Base-by-base conservation (phyloP, 2,797 vertebrate species). In the Petrocephalus sullivani region DNA sequence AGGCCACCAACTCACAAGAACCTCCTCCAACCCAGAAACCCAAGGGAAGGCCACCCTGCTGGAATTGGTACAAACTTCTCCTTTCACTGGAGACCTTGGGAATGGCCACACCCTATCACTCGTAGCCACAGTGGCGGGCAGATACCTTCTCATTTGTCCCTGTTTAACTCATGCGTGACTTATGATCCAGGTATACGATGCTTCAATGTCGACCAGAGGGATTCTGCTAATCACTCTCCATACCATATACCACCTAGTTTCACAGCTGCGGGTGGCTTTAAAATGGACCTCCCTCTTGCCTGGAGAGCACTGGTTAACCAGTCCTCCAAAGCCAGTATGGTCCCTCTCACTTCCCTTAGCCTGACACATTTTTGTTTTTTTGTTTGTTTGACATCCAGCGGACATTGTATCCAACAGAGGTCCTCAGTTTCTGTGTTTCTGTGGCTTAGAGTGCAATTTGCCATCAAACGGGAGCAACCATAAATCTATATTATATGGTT, bases 61-160 rank as follows among this genome's bases (percentile, higher is more conserved):
- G 14, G 75, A 81, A 49, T 81, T 7, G 41, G 75, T 49, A 49
- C 41, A 81, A 19, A 81, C 75, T n/a, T 81, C 16, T 10, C 37
- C 75, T 81, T 81, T 81, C 37, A n/a, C 75, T 49, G 75, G 16
- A 81, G 71, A 49, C 41, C 67, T 41, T 51, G 4, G 49, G 7
- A 3, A 51, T 71, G 67, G 37, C 67, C 67, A 71, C 14, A 41
- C 33, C 41, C 41, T 81, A 46, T 81, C 75, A 46, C 75, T 81
- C 5, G 67, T 71, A 71, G 64, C 64, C 41, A 81, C 46, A 81
- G 41, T 21, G 75, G 75, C 49, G 41, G 75, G 75, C 75, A 81
- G 75, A 81, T 49, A 81, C 75, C 37, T 81, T 81, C 7, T 81
- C 75, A 81, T 81, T 81, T 46, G 75, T 81, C 75, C 16, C 37